A percentile compares a stretch with the other conserved stretches of the same genome.
Conservation (phyloP, 2,113 vertebrate species). For the Rostratula benghalensis region DNA sequence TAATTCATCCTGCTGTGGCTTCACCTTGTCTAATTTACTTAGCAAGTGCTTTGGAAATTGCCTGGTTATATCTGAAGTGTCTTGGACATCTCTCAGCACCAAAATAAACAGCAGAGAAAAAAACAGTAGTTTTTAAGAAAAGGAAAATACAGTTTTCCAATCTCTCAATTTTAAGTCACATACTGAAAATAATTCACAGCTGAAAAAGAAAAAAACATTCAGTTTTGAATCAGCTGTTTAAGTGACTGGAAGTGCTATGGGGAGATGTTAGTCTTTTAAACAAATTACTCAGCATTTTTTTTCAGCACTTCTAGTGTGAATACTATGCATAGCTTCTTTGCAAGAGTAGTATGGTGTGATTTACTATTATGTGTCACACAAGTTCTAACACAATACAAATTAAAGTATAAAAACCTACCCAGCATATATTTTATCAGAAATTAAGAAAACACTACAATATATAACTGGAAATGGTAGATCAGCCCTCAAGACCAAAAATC, state of each 20-base stretch:
- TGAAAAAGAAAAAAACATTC: neutral
- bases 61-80: neutral
- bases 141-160: neutral
- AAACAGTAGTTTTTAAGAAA: neutral
- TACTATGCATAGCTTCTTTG: neutral
- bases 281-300: neutral
- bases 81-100: neutral
- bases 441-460: neutral
- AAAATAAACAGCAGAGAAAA: neutral
- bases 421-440: neutral
- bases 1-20: neutral
- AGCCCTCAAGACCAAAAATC: neutral
- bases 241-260: neutral
- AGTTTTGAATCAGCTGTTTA: neutral
- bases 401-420: neutral
- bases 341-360: neutral
- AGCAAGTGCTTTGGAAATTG: neutral
- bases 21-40: neutral
- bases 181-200: neutral
- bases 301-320: neutral
- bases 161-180: neutral
- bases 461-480: neutral
- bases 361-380: neutral
- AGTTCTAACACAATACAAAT: constrained; percentile 7
- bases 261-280: neutral